Conservation (phyloP, 2,113 vertebrate genomes). For the Nannospalax galili region DNA sequence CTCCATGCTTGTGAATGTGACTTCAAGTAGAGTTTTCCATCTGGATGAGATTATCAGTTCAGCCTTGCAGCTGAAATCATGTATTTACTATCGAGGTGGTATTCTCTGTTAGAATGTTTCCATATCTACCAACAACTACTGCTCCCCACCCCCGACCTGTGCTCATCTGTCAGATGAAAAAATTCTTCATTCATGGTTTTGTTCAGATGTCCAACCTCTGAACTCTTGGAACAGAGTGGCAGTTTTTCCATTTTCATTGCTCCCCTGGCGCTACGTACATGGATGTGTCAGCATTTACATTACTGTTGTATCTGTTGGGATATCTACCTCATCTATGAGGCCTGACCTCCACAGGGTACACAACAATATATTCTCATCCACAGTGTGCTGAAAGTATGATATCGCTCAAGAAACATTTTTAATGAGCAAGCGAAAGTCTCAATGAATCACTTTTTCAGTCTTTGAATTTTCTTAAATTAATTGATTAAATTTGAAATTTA, state of each 20-base stretch:
- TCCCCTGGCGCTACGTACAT: background rate
- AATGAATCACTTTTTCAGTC: background rate
- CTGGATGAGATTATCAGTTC: background rate
- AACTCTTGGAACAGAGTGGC: background rate
- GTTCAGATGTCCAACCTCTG: background rate
- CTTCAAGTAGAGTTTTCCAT: background rate
- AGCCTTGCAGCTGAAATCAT: background rate
- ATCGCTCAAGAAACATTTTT: background rate
- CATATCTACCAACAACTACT: background rate
- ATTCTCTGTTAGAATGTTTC: background rate
- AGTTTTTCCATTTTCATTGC: background rate
- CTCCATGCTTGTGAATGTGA: background rate
- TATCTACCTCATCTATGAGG: background rate
- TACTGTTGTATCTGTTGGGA: background rate
- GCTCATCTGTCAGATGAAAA: background rate
- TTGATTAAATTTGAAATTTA: background rate
- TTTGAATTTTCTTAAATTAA: background rate
- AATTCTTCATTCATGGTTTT: background rate
- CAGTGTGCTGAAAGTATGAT: background rate
- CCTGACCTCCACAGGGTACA: background rate
- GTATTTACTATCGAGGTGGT: background rate
- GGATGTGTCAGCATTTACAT: background rate
- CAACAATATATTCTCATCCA: background rate
- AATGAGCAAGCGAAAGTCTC: background rate
- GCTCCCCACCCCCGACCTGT: background rate